Conservation (phyloP, 2,888 invertebrate species). For the Eledone cirrhosa region DNA sequence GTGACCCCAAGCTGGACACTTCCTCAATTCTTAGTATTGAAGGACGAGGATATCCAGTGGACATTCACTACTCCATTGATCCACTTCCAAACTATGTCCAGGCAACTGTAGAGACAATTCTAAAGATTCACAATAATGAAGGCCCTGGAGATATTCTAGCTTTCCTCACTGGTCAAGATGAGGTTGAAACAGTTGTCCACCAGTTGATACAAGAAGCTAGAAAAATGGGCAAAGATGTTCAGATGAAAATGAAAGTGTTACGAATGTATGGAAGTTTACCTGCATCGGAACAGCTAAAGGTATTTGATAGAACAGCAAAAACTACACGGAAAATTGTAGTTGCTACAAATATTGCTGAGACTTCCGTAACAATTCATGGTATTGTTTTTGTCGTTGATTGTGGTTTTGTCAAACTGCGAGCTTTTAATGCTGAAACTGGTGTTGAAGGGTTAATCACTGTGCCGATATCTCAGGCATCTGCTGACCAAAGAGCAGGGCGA, state of each 20-base stretch:
- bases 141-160: constrained; percentile 86
- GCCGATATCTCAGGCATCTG: constrained; percentile 86
- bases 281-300: constrained; percentile 84
- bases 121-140: constrained; percentile 82
- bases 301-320: constrained; percentile 77
- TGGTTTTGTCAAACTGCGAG: constrained; percentile 93
- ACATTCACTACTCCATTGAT: constrained; percentile 79
- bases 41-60: constrained; percentile 88
- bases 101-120: constrained; percentile 84
- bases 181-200: constrained; percentile 79
- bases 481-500: constrained; percentile 89
- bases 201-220: constrained; percentile 64
- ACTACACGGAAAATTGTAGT: constrained; percentile 87
- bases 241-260: constrained; percentile 73
- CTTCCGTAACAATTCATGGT: constrained; percentile 93
- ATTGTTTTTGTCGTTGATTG: constrained; percentile 90
- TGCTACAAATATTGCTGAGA: constrained; percentile 96
- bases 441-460: constrained; percentile 80
- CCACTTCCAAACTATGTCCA: constrained; percentile 91
- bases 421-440: constrained; percentile 84
- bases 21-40: constrained; percentile 87
- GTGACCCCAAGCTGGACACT: constrained; percentile 71
- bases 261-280: constrained; percentile 94
- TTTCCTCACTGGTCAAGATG: constrained; percentile 82
- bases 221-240: constrained; percentile 47